Base-by-base conservation (phyloP, 2,888 invertebrate species). In the Charanyca ferruginea region DNA sequence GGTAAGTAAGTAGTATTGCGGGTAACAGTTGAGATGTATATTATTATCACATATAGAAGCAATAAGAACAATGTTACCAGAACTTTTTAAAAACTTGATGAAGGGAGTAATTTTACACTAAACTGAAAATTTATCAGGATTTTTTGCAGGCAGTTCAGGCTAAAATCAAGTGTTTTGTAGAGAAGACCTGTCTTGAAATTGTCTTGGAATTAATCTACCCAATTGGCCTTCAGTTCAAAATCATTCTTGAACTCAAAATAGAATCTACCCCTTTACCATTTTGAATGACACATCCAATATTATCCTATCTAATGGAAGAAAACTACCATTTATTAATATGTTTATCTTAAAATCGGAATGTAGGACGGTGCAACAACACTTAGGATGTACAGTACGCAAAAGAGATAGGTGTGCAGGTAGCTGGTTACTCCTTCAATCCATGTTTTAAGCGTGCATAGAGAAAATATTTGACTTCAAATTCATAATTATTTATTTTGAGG, bases 281-380 rank as follows among this genome's bases (percentile, higher is more conserved):
- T 13, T 11, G 22, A 9, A 57, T 54, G 42, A 35, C 23, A 60
- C 11, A 22, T 35, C 9, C 25, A 77, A 73, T 74, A 66, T 74
- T 74, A 20, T 74, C 41, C 6, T 73, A 66, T 38, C 78, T 74
- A 74, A 74, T 74, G 74, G 78, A 61, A 54, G 61, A 66, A 73
- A 77, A 74, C 74, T 74, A 73, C 73, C 53, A 77, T 58, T 54
- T 60, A 61, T 76, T 70, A 79, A 70, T 79, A 77, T 77, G 71
- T 79, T 77, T 74, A 70, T 79, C 59, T 67, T 66, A 42, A 66
- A 41, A 74, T 69, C 7, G 54, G 60, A 66, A 70, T 63, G 70
- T 47, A 44, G 62, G 60, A 78, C 66, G 58, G 38, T 73, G 32
- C 1, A 64, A 66, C 18, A 75, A 77, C 70, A 77, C 65, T 68